Evolutionary conservation across 2,888 invertebrate species (phyloP).

Genomic region (Agrypnus murinus): DNA sequence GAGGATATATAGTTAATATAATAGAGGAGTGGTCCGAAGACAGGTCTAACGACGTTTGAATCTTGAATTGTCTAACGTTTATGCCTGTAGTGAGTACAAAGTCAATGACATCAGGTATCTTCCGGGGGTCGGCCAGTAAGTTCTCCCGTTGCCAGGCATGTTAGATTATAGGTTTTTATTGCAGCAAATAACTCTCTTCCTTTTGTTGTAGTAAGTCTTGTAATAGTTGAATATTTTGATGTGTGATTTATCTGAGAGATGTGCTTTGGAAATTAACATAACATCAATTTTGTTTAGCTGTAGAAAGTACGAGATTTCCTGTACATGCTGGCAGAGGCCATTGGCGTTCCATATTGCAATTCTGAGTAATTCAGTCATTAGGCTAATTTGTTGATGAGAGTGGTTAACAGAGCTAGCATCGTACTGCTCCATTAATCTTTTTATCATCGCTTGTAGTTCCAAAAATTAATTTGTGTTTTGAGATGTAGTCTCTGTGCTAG

Average conservation of each 20-base stretch:
- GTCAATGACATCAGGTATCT: not conserved
- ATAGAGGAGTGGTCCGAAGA: slow-evolving; percentile 55
- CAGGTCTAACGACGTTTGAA: slow-evolving; percentile 49
- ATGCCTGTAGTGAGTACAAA: slow-evolving; percentile 42
- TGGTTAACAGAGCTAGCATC: not conserved
- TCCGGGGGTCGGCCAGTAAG: slow-evolving; percentile 53
- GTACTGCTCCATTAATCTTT: not conserved
- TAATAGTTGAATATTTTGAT: slow-evolving; percentile 11
- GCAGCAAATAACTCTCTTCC: slow-evolving; percentile 24
- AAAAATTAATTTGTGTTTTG: not conserved
- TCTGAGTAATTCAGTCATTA: not conserved
- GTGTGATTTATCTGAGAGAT: too few relatives aligned
- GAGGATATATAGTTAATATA: slow-evolving; percentile 38
- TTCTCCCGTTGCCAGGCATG: slow-evolving; percentile 46
- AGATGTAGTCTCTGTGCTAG: not conserved
- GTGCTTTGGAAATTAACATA: too few relatives aligned
- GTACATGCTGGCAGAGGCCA: not conserved
- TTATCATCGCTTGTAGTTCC: not conserved
- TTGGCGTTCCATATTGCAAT: slow-evolving; percentile 2
- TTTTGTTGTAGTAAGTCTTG: slow-evolving; percentile 50
- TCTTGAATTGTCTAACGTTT: slow-evolving; percentile 30
- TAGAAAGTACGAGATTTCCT: not conserved
- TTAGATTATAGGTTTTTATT: slow-evolving; percentile 26
- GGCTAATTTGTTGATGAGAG: slow-evolving; percentile 1
- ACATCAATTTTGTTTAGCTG: too few relatives aligned